Base-by-base conservation (phyloP, 2,113 vertebrate species). In the Lamprotornis superbus region DNA sequence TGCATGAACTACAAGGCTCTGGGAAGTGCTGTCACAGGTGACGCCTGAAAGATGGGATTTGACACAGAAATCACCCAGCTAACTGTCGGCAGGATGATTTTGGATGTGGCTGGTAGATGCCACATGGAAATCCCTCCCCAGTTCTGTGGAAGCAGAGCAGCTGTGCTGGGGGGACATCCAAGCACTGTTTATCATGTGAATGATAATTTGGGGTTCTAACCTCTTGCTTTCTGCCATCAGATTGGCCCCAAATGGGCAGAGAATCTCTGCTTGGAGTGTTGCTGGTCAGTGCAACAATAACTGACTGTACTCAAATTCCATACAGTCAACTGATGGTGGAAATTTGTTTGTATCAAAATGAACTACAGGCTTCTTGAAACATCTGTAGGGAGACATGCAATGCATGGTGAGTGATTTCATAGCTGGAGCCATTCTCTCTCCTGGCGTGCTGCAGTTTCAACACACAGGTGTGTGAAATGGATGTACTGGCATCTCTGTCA, bases 181-280 rank as follows among this genome's bases (percentile, higher is more conserved):
- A 47, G 15, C 18, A 37, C 12, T 46, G 24, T 5, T 82, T 55
- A 30, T 55, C 5, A 5, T 15, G 12, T 21, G 12, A 83, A 44
- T 1, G 2, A 11, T 61, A 15, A 37, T 74, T 91, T 14, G 21
- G 16, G 3, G 11, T 31, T 39, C 35, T 47, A 39, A 24, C 3
- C 4, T 69, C n/a, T 86, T 73, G 5, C 5, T 16, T 90, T 7
- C 28, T 61, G 16, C 6, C 3, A 4, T 14, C 9, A 42, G 18
- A 40, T 21, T 56, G 33, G 15, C 11, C 7, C 23, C 12, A 63
- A 2, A 7, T 71, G 47, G 16, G 21, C 27, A 59, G 33, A 75
- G 22, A 4, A 16, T 76, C 5, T 68, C 9, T 1, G 0, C 2
- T 5, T 2, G 4, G 13, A 46, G 12, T 0, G 0, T 7, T 21